Evolutionary conservation across 2,113 vertebrate species (phyloP).

Genomic region (Istiophorus platypterus): DNA sequence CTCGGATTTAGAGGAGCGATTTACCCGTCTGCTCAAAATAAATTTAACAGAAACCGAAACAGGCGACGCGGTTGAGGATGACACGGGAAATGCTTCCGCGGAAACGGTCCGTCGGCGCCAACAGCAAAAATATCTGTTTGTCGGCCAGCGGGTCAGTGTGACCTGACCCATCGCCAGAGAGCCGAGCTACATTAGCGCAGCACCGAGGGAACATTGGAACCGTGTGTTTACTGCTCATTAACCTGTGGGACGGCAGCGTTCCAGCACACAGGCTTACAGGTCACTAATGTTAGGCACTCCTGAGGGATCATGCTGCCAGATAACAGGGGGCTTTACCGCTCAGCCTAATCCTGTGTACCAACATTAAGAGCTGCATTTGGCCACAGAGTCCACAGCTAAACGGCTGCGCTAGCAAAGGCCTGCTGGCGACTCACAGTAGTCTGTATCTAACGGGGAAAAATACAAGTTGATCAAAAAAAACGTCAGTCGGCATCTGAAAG

Average conservation of each 20-base stretch:
- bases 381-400: constrained; percentile 5
- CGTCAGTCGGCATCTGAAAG: background rate
- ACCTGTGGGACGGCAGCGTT: constrained; percentile 38
- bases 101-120: background rate
- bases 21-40: too few species aligned
- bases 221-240: constrained; percentile 41
- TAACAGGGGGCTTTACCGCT: constrained; percentile 65
- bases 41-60: too few species aligned
- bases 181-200: background rate
- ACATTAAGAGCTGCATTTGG: constrained; percentile 58
- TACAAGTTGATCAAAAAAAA: too few species aligned
- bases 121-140: background rate
- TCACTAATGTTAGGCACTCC: constrained; percentile 62
- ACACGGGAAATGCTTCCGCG: background rate
- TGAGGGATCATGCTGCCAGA: constrained; percentile 62
- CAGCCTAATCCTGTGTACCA: constrained; percentile 65
- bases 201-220: background rate
- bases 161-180: background rate
- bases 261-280: constrained; percentile 59
- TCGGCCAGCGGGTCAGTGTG: background rate
- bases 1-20: too few species aligned
- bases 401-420: constrained; percentile 22
- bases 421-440: too few species aligned
- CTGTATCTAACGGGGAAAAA: too few species aligned
- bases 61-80: background rate